Conservation (phyloP, 2,797 vertebrate genomes). For the Cyprinella venusta region DNA sequence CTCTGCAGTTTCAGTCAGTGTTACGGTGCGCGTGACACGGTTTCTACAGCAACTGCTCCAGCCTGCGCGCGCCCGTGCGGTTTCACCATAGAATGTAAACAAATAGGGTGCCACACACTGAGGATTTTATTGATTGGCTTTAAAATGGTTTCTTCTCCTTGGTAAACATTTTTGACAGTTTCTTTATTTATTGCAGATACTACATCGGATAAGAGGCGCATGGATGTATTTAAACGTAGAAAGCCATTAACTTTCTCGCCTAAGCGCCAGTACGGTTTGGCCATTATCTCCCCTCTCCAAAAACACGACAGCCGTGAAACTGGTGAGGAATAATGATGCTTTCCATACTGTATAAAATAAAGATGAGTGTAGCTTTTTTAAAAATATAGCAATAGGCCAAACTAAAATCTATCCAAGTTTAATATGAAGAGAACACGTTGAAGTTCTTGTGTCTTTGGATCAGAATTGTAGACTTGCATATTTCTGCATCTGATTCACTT, state of each 20-base stretch:
- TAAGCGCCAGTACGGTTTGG: not conserved
- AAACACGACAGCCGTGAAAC: constrained; percentile 3
- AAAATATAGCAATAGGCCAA: not conserved
- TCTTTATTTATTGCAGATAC: not conserved
- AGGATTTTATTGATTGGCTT: not conserved
- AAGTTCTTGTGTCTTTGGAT: not conserved
- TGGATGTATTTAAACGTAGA: not conserved
- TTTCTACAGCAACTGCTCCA: constrained; percentile 64
- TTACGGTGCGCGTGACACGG: constrained; percentile 49
- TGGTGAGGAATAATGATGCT: not conserved
- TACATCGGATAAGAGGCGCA: not conserved
- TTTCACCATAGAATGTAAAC: too few species aligned
- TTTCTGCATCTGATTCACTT: not conserved
- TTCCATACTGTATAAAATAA: not conserved
- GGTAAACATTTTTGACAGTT: not conserved
- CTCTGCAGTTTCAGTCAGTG: constrained; percentile 56
- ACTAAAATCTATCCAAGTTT: not conserved
- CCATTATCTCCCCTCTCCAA: constrained; percentile 24
- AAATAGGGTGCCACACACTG: too few species aligned
- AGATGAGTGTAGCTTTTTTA: not conserved
- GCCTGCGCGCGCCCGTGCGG: not conserved
- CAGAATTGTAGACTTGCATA: not conserved
- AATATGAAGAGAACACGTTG: not conserved
- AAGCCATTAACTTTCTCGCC: not conserved
- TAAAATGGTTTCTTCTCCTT: rapidly evolving